A percentile compares a stretch with the other conserved stretches of the same genome.
Evolutionary conservation across 2,113 vertebrate species (phyloP).

Genomic region (Erythrocebus patas): DNA sequence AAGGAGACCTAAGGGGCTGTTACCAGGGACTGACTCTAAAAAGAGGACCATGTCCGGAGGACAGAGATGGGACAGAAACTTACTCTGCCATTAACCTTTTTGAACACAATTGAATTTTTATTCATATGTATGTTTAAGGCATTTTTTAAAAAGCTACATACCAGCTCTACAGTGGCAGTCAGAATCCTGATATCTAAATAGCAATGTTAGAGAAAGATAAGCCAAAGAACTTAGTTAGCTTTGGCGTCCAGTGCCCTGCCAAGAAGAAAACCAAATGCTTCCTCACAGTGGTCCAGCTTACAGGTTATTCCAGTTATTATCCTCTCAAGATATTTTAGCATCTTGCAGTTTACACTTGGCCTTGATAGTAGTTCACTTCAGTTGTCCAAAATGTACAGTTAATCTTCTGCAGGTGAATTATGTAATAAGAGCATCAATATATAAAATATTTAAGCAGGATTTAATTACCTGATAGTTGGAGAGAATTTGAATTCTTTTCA

Average conservation of each 20-base stretch:
- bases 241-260: background rate
- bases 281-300: background rate
- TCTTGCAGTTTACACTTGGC: background rate
- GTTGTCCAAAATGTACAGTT: background rate
- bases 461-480: background rate
- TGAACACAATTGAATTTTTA: background rate
- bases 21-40: background rate
- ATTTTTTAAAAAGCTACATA: background rate
- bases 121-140: background rate
- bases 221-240: background rate
- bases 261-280: constrained; percentile 17
- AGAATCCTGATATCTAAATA: background rate
- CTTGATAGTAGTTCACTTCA: background rate
- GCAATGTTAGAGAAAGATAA: background rate
- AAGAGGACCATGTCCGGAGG: background rate
- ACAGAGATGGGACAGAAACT: background rate
- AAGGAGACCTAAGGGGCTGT: background rate
- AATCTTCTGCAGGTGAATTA: background rate
- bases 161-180: background rate
- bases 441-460: background rate
- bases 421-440: background rate
- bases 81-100: background rate
- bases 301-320: background rate
- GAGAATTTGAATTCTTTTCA: constrained; percentile 39
- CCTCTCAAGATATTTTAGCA: constrained; percentile 24